Evolutionary conservation across 1,140 invertebrate species (phyloP).

Genomic region (Bombus cullumanus): DNA sequence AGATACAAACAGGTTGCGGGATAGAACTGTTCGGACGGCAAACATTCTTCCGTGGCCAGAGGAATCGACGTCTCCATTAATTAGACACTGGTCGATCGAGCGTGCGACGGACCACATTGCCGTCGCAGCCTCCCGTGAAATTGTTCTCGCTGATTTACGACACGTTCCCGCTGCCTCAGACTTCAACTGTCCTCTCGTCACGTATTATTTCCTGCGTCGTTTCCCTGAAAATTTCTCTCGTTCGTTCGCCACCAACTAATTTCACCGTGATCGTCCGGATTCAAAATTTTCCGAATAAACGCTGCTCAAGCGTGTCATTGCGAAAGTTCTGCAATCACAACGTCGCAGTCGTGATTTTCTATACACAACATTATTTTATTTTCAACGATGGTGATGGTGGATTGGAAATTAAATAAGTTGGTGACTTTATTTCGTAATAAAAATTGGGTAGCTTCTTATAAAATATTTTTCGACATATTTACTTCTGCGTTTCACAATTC

Average conservation of each 20-base stretch:
- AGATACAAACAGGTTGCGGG: conserved; percentile 25
- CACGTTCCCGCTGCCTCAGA: background rate
- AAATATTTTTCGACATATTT: background rate
- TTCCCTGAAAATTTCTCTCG: conserved; percentile 20
- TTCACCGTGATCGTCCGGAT: background rate
- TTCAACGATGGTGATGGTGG: too few relatives aligned
- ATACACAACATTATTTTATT: too few relatives aligned
- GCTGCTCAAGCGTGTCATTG: background rate
- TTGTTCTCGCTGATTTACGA: conserved; percentile 59
- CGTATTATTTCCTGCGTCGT: conserved; percentile 38
- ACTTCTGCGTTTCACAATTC: too few relatives aligned
- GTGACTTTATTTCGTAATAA: background rate
- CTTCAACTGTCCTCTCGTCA: conserved; percentile 22
- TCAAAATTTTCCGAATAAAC: conserved; percentile 5
- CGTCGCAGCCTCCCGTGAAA: conserved; percentile 58
- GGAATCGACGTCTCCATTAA: conserved; percentile 60
- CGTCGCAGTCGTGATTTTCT: background rate
- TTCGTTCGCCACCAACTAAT: conserved; percentile 15
- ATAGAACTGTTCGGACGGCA: conserved; percentile 18
- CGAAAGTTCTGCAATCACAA: background rate
- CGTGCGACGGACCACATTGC: conserved; percentile 48
- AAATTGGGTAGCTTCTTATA: background rate
- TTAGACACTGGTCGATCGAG: conserved; percentile 56
- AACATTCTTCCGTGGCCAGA: conserved; percentile 47
- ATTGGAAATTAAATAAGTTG: too few relatives aligned